These are phyloP conservation scores for Cecropterus lyciades DNA, from an alignment of 1,140 invertebrate genomes.

Conservation along the genomic window DNA sequence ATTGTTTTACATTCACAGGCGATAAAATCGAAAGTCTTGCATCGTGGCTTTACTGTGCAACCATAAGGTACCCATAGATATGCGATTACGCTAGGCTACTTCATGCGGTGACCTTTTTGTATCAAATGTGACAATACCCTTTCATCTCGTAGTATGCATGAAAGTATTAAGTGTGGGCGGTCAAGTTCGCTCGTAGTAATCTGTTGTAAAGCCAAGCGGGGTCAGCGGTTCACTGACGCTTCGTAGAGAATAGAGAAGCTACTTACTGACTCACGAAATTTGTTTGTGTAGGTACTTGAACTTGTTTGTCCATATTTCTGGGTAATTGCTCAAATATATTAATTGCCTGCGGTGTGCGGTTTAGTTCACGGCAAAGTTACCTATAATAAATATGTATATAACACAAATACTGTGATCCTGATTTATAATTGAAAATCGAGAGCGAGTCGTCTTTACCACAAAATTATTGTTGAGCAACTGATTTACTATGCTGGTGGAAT, in stretches of 20 bases:
- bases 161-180: slow-evolving; percentile 66
- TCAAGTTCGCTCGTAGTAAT: slow-evolving; percentile 69
- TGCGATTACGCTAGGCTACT: slow-evolving; percentile 16
- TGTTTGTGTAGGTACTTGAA: slow-evolving; percentile 60
- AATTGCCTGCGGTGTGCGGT: slow-evolving; percentile 24
- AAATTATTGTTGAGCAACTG: slow-evolving; percentile 9
- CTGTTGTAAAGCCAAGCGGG: slow-evolving; percentile 56
- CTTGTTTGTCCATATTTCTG: slow-evolving; percentile 65
- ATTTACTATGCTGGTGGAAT: neutral
- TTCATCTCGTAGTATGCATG: slow-evolving; percentile 40
- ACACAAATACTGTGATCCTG: neutral
- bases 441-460: neutral
- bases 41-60: slow-evolving; percentile 14
- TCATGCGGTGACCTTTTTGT: slow-evolving; percentile 20
- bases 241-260: slow-evolving; percentile 59
- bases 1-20: slow-evolving; percentile 23
- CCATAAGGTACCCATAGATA: slow-evolving; percentile 18
- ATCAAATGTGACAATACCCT: slow-evolving; percentile 22
- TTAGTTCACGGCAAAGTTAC: slow-evolving; percentile 45
- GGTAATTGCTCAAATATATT: slow-evolving; percentile 51
- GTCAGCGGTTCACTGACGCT: slow-evolving; percentile 65
- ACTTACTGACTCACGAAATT: slow-evolving; percentile 66
- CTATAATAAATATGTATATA: neutral
- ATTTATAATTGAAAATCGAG: neutral
- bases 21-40: slow-evolving; percentile 34